Conservation (phyloP, 2,113 vertebrate genomes). For the Phalacrocorax aristotelis region DNA sequence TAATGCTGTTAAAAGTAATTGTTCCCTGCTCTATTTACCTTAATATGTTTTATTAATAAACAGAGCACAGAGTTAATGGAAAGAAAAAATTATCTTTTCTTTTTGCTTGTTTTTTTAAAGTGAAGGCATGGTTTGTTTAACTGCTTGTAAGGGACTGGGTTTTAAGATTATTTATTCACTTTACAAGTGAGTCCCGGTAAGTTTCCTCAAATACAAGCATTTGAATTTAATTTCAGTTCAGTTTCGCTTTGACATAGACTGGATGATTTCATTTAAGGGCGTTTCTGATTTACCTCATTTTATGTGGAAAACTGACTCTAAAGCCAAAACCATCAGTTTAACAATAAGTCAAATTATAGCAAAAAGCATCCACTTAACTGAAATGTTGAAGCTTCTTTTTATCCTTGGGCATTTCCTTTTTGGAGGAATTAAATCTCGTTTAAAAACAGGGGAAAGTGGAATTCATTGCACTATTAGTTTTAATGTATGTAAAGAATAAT, state of each 20-base stretch:
- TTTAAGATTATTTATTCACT: background rate
- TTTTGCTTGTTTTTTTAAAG: background rate
- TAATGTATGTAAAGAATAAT: background rate
- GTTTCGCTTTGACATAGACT: background rate
- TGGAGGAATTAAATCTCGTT: background rate
- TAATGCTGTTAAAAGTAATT: background rate
- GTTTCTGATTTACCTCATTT: background rate
- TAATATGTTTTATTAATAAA: background rate
- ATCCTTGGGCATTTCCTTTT: background rate
- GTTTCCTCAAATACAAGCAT: background rate
- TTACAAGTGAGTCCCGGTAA: background rate
- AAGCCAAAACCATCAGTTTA: background rate
- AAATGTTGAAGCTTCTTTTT: background rate
- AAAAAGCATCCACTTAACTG: background rate
- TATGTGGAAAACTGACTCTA: background rate
- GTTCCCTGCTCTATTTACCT: background rate
- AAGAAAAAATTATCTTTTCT: background rate
- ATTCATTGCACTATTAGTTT: background rate
- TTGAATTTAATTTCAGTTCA: background rate
- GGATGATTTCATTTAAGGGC: background rate
- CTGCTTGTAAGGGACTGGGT: rapidly evolving
- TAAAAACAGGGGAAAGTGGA: background rate
- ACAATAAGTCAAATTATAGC: background rate
- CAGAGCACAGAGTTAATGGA: background rate
- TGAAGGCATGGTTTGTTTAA: background rate